phyloP scores from a whole-genome alignment of 64 coral and sea anemone genomes.

The Orbicella faveolata region DNA sequence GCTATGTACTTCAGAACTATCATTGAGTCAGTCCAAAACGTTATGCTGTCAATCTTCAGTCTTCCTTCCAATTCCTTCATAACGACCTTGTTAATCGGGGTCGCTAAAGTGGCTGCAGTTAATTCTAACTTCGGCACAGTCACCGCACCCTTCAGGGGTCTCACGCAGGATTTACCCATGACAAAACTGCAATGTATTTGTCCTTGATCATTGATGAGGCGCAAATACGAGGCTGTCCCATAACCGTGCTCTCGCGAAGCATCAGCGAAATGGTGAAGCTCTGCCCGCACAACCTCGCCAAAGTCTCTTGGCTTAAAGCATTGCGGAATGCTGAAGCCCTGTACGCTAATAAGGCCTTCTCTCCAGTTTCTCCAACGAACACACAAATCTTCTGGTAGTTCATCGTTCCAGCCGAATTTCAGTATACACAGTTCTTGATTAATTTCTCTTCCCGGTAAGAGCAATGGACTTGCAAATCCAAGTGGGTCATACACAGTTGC shows the following conservation, averaged over 20 bases:
- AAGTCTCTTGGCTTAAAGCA: constrained; percentile 28
- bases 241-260: constrained; percentile 42
- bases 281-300: neutral
- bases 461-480: constrained; percentile 55
- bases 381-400: constrained; percentile 19
- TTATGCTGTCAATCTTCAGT: constrained; percentile 36
- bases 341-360: constrained; percentile 10
- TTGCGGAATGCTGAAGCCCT: constrained; percentile 15
- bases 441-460: constrained; percentile 54
- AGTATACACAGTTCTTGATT: constrained; percentile 62
- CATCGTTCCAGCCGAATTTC: constrained; percentile 34
- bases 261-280: constrained; percentile 73
- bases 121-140: constrained; percentile 58
- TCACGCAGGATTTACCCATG: constrained; percentile 60
- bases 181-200: constrained; percentile 27
- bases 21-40: constrained; percentile 57
- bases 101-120: neutral
- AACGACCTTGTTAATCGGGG: constrained; percentile 36
- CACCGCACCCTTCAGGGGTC: constrained; percentile 44
- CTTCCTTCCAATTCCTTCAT: constrained; percentile 47
- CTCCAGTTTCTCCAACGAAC: constrained; percentile 40
- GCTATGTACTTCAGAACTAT: constrained; percentile 51
- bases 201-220: too few relatives aligned
- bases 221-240: too few relatives aligned
- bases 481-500: constrained; percentile 58